Conservation (phyloP, 2,888 invertebrate species). For the Chrysolina oricalcia region DNA sequence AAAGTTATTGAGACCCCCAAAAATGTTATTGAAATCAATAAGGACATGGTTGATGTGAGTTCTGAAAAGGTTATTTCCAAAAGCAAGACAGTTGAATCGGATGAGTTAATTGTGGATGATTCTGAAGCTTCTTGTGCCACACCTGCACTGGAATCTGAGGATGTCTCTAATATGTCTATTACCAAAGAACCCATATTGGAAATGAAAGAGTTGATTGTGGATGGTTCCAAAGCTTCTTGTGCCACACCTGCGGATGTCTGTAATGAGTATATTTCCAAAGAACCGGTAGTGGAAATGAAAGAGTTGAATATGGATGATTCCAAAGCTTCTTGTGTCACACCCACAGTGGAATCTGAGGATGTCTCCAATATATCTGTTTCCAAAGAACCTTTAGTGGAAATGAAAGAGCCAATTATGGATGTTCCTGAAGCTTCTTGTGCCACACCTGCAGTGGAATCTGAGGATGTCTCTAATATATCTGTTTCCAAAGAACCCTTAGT, state of each 20-base stretch:
- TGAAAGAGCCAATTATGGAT: neutral
- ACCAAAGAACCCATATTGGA: neutral
- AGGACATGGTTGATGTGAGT: neutral
- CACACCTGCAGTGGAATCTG: neutral
- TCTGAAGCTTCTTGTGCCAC: neutral
- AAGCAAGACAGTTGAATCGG: too few relatives aligned
- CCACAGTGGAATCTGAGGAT: neutral
- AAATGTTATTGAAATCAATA: neutral
- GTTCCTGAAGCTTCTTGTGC: neutral
- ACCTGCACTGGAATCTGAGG: neutral
- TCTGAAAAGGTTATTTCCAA: neutral
- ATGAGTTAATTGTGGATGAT: neutral
- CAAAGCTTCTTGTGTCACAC: neutral
- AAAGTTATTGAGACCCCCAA: neutral
- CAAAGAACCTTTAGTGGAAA: neutral
- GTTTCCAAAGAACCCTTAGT: neutral
- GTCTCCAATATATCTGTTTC: neutral
- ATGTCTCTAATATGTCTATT: neutral
- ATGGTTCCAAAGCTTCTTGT: neutral
- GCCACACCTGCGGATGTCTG: neutral
- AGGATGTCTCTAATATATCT: neutral
- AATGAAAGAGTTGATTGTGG: neutral
- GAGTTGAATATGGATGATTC: neutral
- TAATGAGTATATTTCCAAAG: neutral
- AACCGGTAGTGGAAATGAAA: neutral